Percentiles rank a stretch among this genome's conserved stretches.
phyloP scores from a whole-genome alignment of 64 coral and sea anemone species.

The Montipora efflorescens region DNA sequence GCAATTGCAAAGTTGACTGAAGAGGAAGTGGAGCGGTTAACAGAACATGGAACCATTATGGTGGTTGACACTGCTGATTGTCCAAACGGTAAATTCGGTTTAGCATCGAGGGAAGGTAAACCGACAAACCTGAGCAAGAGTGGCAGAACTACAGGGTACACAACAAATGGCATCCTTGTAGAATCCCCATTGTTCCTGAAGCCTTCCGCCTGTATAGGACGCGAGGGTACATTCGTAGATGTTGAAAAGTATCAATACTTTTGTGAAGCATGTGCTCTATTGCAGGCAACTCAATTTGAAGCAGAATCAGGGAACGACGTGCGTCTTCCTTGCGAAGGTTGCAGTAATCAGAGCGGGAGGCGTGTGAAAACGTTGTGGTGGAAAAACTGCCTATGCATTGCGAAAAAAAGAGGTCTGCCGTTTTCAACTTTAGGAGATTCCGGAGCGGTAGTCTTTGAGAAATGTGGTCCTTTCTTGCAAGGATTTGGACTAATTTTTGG shows the following conservation, averaged over 20 bases:
- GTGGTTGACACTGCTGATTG: background rate
- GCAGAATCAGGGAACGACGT: background rate
- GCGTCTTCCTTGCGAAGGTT: background rate
- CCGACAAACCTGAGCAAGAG: background rate
- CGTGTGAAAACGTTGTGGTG: background rate
- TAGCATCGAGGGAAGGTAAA: background rate
- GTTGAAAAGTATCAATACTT: background rate
- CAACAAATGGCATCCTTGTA: background rate
- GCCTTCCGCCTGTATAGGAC: background rate
- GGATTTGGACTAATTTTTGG: background rate
- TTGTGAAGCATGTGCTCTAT: background rate
- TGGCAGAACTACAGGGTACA: conserved; percentile 16
- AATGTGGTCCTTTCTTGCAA: too few species aligned
- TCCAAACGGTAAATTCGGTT: background rate
- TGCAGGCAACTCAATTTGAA: background rate
- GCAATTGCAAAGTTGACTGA: background rate
- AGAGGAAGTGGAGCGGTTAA: background rate
- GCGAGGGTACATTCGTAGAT: background rate
- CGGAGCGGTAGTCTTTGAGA: conserved; percentile 1
- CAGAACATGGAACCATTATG: background rate
- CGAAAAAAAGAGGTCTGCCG: background rate
- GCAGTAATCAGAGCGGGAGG: background rate
- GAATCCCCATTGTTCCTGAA: background rate
- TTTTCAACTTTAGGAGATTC: conserved; percentile 3
- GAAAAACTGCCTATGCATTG: background rate